These are phyloP conservation scores for Capra hircus DNA, from an alignment of 2,113 vertebrate genomes.

Conservation along the genomic window DNA sequence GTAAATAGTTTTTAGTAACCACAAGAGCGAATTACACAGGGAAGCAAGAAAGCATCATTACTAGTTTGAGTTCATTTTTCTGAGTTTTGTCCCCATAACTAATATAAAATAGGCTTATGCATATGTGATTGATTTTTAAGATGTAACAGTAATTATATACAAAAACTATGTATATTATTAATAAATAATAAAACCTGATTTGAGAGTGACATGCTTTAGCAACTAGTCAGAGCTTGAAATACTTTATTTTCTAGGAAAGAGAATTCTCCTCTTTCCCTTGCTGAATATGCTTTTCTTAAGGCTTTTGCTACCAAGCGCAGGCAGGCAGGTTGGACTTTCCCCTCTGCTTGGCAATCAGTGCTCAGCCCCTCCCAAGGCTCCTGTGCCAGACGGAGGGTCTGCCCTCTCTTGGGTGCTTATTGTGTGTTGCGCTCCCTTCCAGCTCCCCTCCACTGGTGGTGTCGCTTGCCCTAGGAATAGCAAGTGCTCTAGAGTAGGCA, in stretches of 20 bases:
- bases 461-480: neutral
- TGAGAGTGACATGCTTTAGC: constrained; percentile 8
- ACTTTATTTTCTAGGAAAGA: constrained; percentile 32
- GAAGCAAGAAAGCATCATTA: neutral
- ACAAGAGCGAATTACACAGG: neutral
- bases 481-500: neutral
- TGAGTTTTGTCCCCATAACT: neutral
- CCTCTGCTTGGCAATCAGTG: neutral
- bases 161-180: neutral
- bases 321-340: neutral
- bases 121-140: neutral
- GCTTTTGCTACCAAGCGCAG: neutral
- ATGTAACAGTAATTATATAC: neutral
- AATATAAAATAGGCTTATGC: constrained; percentile 17
- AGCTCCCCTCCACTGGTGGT: neutral
- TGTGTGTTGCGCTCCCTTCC: neutral
- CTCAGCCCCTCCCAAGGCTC: neutral
- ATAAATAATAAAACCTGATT: neutral
- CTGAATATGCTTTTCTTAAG: neutral
- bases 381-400: neutral
- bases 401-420: neutral
- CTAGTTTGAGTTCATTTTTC: constrained; percentile 18
- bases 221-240: constrained; percentile 19
- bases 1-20: constrained; percentile 12
- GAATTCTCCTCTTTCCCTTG: neutral